phyloP scores from a whole-genome alignment of 30 jellyfish, hydroid and myxozoan species.

The Hydra vulgaris region DNA sequence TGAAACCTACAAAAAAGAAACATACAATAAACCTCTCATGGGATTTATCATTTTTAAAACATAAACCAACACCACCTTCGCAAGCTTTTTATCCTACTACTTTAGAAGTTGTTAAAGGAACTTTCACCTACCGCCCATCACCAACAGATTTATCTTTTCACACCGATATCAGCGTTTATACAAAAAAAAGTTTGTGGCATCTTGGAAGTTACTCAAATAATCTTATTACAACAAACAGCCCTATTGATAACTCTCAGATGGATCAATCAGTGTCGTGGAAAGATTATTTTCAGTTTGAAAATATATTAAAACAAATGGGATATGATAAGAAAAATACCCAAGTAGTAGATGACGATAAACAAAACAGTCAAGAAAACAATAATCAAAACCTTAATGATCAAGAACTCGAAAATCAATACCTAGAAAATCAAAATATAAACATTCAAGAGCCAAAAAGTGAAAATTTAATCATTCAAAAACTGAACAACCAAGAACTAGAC shows the following conservation, averaged over 20 bases:
- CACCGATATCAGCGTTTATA: neutral
- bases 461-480: no score
- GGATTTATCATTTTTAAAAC: neutral
- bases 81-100: neutral
- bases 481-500: no score
- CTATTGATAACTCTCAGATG: neutral
- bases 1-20: neutral
- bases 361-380: neutral
- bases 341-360: neutral
- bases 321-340: conserved; percentile 4
- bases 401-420: no score
- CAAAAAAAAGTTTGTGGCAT: neutral
- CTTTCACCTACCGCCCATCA: neutral
- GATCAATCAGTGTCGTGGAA: conserved; percentile 11
- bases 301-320: conserved; percentile 7
- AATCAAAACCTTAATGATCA: no score
- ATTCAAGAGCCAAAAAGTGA: no score
- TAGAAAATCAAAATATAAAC: no score
- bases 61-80: neutral
- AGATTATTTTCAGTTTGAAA: conserved; percentile 11
- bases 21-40: neutral
- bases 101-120: neutral
- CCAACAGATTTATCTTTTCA: neutral
- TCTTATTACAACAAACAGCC: neutral
- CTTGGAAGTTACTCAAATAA: neutral